Conservation (phyloP, 2,113 vertebrate genomes). For the Copsychus sechellarum region DNA sequence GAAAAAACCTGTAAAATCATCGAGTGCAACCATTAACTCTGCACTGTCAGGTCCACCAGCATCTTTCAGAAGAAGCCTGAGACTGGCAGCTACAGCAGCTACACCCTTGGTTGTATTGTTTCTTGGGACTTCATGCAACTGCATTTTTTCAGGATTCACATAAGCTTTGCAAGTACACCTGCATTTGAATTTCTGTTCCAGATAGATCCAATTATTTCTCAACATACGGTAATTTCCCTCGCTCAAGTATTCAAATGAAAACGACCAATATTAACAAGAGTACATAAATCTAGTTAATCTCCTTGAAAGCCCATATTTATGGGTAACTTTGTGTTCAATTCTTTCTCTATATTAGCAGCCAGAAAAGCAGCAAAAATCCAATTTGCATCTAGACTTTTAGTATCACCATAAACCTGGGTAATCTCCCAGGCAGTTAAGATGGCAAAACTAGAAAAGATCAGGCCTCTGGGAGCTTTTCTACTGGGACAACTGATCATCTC, state of each 20-base stretch:
- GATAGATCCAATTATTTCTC: conserved; percentile 6
- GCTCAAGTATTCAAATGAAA: conserved; percentile 13
- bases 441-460: neutral
- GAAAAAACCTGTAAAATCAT: neutral
- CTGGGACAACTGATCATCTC: neutral
- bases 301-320: neutral
- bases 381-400: neutral
- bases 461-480: neutral
- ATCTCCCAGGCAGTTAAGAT: neutral
- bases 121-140: neutral
- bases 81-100: neutral
- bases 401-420: neutral
- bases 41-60: neutral
- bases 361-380: neutral
- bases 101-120: neutral
- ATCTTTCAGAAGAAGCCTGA: neutral
- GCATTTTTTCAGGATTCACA: neutral
- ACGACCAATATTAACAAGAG: neutral
- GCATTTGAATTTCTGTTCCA: neutral
- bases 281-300: conserved; percentile 15
- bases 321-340: neutral
- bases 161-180: neutral
- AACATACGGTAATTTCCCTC: neutral
- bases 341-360: neutral
- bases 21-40: neutral